Conservation (phyloP, 2,888 invertebrate genomes). For the Phasia obesa region DNA sequence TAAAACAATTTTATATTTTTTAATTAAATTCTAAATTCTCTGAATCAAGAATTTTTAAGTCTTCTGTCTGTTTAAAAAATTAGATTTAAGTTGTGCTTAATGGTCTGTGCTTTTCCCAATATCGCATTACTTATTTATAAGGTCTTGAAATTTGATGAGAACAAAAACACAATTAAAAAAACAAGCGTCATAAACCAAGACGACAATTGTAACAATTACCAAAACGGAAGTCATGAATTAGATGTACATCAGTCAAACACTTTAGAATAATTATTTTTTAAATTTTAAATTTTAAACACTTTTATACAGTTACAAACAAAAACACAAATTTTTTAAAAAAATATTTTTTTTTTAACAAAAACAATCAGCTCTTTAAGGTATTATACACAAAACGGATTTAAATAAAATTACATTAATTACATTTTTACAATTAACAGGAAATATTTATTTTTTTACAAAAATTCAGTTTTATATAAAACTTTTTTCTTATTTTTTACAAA, state of each 20-base stretch:
- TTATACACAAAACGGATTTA: not conserved
- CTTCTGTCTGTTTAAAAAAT: too few species aligned
- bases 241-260: slow-evolving; percentile 1
- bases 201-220: slow-evolving; percentile 42
- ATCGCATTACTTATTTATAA: not conserved
- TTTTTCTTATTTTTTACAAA: slow-evolving; percentile 4
- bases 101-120: not conserved
- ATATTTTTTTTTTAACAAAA: not conserved
- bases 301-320: not conserved
- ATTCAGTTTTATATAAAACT: not conserved
- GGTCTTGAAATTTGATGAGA: slow-evolving; percentile 35
- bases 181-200: not conserved
- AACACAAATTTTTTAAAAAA: not conserved
- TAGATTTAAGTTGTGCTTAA: too few species aligned
- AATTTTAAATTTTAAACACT: not conserved
- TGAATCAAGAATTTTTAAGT: too few species aligned
- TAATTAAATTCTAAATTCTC: too few species aligned
- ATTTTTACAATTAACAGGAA: slow-evolving; percentile 9
- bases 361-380: not conserved
- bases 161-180: not conserved
- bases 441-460: slow-evolving; percentile 20
- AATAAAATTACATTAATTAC: slow-evolving; percentile 9
- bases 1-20: too few species aligned
- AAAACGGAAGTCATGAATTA: slow-evolving; percentile 36
- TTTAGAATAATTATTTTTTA: not conserved